A percentile compares a stretch with the other conserved stretches of the same genome.
These are phyloP conservation scores for Pomacea canaliculata DNA, from an alignment of 2,888 invertebrate genomes.

Conservation along the genomic window DNA sequence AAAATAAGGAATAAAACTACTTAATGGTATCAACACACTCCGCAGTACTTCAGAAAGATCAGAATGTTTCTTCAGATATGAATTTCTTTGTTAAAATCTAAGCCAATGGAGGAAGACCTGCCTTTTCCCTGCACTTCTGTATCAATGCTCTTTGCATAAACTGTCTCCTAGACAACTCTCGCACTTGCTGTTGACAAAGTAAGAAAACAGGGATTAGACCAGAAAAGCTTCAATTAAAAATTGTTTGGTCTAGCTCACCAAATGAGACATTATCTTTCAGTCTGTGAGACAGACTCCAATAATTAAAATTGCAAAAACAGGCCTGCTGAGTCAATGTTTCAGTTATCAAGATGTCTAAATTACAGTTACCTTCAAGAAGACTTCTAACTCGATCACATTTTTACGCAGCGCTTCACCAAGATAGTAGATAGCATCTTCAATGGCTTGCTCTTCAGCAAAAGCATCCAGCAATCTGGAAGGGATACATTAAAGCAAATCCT, in stretches of 20 bases:
- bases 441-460: constrained; percentile 97
- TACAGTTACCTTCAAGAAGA: constrained; percentile 82
- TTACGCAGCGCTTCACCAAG: constrained; percentile 94
- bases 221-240: too few species aligned
- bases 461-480: constrained; percentile 84
- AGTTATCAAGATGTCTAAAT: too few species aligned
- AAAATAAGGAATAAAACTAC: too few species aligned
- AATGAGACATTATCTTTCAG: too few species aligned
- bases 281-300: too few species aligned
- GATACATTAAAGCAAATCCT: neutral
- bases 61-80: too few species aligned
- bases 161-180: constrained; percentile 93
- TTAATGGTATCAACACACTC: too few species aligned
- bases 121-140: constrained; percentile 96
- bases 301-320: too few species aligned
- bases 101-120: constrained; percentile 74
- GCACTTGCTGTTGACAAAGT: constrained; percentile 79
- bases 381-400: constrained; percentile 93
- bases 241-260: too few species aligned
- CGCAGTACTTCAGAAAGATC: too few species aligned
- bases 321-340: too few species aligned
- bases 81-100: constrained; percentile 24
- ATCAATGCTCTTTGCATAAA: constrained; percentile 95
- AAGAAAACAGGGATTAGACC: neutral
- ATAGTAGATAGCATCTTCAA: constrained; percentile 98